These are phyloP conservation scores for Rhipidura dahli DNA, from an alignment of 2,113 vertebrate species.

Conservation along the genomic window DNA sequence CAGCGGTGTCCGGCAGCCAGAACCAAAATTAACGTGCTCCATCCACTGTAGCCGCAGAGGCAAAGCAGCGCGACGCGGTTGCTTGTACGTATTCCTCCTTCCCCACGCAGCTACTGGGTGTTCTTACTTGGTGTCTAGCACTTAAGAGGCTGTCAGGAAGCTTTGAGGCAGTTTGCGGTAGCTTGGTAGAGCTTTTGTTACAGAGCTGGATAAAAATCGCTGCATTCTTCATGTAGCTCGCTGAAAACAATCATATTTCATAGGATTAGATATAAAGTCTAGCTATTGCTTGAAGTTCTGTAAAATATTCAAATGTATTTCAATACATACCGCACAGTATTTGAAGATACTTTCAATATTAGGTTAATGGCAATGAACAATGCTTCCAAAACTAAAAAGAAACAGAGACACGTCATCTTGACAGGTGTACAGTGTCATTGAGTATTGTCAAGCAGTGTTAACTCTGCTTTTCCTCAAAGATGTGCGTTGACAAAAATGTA, in stretches of 20 bases:
- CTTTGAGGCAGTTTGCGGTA: background rate
- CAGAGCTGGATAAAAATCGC: background rate
- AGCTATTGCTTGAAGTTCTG: background rate
- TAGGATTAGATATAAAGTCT: background rate
- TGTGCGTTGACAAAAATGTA: background rate
- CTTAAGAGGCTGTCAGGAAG: background rate
- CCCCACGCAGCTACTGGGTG: background rate
- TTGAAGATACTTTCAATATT: background rate
- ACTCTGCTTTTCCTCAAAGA: background rate
- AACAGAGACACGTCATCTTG: background rate
- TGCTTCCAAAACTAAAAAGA: background rate
- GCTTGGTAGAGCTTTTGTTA: background rate
- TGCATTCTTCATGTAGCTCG: accelerated
- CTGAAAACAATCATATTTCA: background rate
- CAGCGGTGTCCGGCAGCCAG: background rate
- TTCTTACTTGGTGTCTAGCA: background rate
- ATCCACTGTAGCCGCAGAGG: background rate
- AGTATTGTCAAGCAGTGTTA: background rate
- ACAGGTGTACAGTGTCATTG: background rate
- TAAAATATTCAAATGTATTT: background rate
- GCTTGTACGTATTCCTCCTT: constrained; percentile 29
- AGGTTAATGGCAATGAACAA: background rate
- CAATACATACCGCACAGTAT: background rate
- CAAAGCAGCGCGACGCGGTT: background rate
- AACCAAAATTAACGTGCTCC: background rate